phyloP scores from a whole-genome alignment of 2,888 invertebrate genomes.

The Phorcus lineatus region DNA sequence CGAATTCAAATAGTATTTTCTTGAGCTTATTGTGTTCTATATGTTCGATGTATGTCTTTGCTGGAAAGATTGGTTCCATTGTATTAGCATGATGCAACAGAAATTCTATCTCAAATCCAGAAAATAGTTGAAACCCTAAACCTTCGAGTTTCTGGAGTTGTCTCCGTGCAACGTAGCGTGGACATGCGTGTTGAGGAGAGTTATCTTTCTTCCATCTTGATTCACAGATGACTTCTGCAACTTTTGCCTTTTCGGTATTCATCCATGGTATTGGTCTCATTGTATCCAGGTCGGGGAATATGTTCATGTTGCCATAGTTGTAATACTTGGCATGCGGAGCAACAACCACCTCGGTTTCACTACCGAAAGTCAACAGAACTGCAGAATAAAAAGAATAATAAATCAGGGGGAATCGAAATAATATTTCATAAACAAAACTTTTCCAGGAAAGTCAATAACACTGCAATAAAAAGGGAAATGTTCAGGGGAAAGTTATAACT shows the following conservation, averaged over 20 bases:
- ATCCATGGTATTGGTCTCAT: neutral
- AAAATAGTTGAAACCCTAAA: neutral
- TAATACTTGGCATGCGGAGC: neutral
- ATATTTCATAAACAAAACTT: too few species aligned
- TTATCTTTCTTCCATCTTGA: neutral
- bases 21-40: neutral
- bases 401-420: too few species aligned
- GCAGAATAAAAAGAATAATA: neutral
- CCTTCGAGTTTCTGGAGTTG: neutral
- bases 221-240: constrained; percentile 4
- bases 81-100: neutral
- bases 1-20: neutral
- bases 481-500: too few species aligned
- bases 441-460: too few species aligned
- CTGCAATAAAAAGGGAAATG: too few species aligned
- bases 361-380: neutral
- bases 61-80: neutral
- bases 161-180: neutral
- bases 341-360: neutral
- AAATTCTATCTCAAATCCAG: constrained; percentile 12
- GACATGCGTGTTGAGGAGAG: neutral
- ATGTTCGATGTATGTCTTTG: neutral
- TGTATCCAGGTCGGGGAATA: neutral
- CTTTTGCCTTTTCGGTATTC: neutral
- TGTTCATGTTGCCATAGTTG: neutral